These are phyloP conservation scores for Danaus plexippus DNA, from an alignment of 1,140 invertebrate species.

Conservation along the genomic window DNA sequence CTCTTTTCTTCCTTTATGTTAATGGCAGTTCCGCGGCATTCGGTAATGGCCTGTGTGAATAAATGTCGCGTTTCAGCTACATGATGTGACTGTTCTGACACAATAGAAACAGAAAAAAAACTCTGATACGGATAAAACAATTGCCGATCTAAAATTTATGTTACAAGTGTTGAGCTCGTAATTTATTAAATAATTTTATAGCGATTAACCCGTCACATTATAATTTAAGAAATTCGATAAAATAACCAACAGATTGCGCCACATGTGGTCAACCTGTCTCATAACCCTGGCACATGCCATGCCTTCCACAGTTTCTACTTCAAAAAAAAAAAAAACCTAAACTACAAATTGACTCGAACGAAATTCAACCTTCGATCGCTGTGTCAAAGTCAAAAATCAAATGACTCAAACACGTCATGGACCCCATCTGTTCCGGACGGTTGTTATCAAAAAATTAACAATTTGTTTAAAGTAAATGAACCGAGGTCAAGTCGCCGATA, in stretches of 20 bases:
- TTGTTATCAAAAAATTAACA: constrained; percentile 71
- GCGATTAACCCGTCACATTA: constrained; percentile 54
- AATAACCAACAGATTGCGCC: constrained; percentile 58
- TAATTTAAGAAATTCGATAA: constrained; percentile 56
- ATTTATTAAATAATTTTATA: constrained; percentile 49
- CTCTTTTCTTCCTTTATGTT: constrained; percentile 65
- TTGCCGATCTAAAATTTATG: no score
- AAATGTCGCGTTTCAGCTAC: constrained; percentile 45
- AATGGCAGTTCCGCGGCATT: constrained; percentile 60
- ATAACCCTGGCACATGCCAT: constrained; percentile 68
- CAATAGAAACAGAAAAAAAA: no score
- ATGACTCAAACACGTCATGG: constrained; percentile 21
- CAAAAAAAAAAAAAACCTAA: constrained; percentile 47
- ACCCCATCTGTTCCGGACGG: constrained; percentile 65
- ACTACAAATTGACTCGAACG: constrained; percentile 13
- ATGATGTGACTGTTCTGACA: not conserved
- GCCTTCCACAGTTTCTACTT: constrained; percentile 50
- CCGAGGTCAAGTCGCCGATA: constrained; percentile 58
- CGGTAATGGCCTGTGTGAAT: constrained; percentile 56
- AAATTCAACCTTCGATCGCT: constrained; percentile 16
- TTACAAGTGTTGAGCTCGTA: constrained; percentile 26
- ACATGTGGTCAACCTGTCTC: constrained; percentile 70
- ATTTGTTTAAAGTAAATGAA: constrained; percentile 72
- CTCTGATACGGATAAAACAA: no score
- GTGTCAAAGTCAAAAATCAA: constrained; percentile 16